Percentiles rank a stretch among this genome's conserved stretches.
These are phyloP conservation scores for Sebastes alutus DNA, from an alignment of 2,797 vertebrate species.

Conservation along the genomic window DNA sequence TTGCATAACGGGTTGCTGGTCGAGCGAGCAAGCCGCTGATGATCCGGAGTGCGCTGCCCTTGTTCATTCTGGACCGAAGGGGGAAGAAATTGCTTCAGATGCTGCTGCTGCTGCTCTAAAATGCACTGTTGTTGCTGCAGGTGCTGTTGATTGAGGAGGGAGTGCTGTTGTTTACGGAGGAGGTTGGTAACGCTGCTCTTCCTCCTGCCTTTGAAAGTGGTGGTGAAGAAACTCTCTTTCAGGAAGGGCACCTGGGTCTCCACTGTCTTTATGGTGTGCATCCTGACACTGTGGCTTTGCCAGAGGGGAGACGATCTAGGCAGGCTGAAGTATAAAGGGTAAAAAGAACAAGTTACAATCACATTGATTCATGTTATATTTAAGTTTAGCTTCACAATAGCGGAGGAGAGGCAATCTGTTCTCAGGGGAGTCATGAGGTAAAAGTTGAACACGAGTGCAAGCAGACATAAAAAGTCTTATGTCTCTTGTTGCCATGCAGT, in stretches of 20 bases:
- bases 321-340: neutral
- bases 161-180: constrained; percentile 74
- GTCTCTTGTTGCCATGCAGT: neutral
- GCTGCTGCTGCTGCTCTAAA: constrained; percentile 60
- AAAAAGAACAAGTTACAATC: neutral
- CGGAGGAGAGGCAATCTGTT: neutral
- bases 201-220: constrained; percentile 74
- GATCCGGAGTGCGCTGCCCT: constrained; percentile 80
- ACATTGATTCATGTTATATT: neutral
- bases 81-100: constrained; percentile 33
- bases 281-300: constrained; percentile 56
- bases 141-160: constrained; percentile 50
- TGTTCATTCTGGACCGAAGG: constrained; percentile 46
- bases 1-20: constrained; percentile 89
- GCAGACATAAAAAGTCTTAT: neutral
- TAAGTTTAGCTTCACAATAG: neutral
- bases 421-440: neutral
- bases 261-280: constrained; percentile 84
- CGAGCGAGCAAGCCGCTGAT: constrained; percentile 82
- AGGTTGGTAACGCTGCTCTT: constrained; percentile 81
- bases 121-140: constrained; percentile 61
- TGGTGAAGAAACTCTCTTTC: constrained; percentile 83
- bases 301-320: neutral
- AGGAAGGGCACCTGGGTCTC: constrained; percentile 84
- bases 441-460: neutral